Evolutionary conservation across 2,888 invertebrate genomes (phyloP), one percentile per base, ranked within the genome.

Genomic region (Zaprionus lineosus): DNA sequence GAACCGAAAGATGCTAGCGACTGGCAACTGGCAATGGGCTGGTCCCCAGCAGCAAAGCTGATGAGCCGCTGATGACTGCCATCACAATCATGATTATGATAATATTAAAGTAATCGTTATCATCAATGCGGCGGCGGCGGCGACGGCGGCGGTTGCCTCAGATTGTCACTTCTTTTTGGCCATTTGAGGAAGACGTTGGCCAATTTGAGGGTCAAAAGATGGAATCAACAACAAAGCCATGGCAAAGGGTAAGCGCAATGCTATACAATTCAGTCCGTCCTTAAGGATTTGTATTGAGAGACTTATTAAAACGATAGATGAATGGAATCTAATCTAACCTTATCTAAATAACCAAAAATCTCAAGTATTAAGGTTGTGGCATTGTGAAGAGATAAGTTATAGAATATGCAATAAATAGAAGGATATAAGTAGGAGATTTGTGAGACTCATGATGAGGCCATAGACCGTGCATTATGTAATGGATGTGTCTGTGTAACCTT

Each of bases 71-170:
- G 81, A 77, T 81, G 78, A 72, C 66, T 51, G 74, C 71, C 78
- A 78, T 78, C 77, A 81, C 69, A 74, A 81, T 81, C 71, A 62
- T 59, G 81, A 81, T 78, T 81, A 82, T 69, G 78, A 72, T 78
- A 73, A 79, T 66, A 72, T 64, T 74, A 72, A 40, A 53, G 63
- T 68, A 59, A 74, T 68, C 77, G 71, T 65, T 61, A 68, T 74
- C 71, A 67, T 56, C 61, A 31, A 51, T 73, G 64, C 40, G 59
- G 43, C 37, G 21, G 50, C 56, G 14, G 40, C 48, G 56, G 72
- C 48, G 52, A 50, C 34, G 34, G 31, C 29, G 41, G 19, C 44
- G 8, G 36, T 41, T 40, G 9, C 16, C 19, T 11, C 33, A 46
- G 28, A 48, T 63, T 55, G 46, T 57, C 52, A 36, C 48, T 26